These are phyloP conservation scores for Sinocyclocheilus rhinocerous DNA, from an alignment of 2,113 vertebrate genomes.

Conservation along the genomic window DNA sequence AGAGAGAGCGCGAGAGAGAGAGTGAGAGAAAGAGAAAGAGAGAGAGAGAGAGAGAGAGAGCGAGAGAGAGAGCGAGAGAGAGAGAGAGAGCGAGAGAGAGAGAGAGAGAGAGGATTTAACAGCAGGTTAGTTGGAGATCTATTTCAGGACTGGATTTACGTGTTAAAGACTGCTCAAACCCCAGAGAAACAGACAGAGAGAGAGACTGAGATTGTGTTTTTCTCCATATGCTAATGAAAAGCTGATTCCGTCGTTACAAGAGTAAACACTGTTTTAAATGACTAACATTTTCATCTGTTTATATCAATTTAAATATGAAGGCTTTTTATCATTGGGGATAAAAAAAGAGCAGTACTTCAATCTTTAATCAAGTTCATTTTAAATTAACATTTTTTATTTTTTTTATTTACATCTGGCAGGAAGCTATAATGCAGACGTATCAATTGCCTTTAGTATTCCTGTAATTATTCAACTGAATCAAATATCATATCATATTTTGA, in stretches of 20 bases:
- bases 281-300: neutral
- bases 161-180: neutral
- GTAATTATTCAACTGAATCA: neutral
- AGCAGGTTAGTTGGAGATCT: constrained; percentile 30
- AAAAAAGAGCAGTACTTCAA: neutral
- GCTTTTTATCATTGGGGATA: neutral
- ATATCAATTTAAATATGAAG: neutral
- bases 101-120: constrained; percentile 22
- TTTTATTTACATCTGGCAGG: neutral
- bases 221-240: neutral
- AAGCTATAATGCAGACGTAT: neutral
- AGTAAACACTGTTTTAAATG: neutral
- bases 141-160: constrained; percentile 41
- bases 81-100: neutral
- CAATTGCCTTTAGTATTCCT: neutral
- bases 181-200: neutral
- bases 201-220: neutral
- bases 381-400: neutral
- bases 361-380: neutral
- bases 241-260: neutral
- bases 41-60: neutral
- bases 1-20: neutral
- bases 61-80: too few relatives aligned
- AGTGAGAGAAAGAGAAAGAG: too few relatives aligned
- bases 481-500: neutral